Evolutionary conservation across 2,797 vertebrate genomes (phyloP).

Genomic region (Emydoidea blandingii): DNA sequence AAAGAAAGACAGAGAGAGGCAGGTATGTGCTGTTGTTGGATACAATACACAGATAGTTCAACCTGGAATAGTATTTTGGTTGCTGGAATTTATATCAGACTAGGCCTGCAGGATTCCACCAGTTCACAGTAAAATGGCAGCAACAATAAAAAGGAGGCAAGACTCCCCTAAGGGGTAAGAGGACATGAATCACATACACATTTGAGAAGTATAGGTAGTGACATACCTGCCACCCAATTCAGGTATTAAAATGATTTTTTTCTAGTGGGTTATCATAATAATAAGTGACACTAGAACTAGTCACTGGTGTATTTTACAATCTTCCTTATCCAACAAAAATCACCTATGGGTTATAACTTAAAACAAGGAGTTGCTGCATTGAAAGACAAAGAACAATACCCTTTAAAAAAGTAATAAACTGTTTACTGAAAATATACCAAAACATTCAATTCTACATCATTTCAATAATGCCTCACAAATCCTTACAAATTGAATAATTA

Average conservation of each 20-base stretch:
- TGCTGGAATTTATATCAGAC: slow-evolving; percentile 18
- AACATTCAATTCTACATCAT: background rate
- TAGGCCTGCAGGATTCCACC: background rate
- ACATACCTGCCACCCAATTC: background rate
- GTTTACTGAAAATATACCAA: background rate
- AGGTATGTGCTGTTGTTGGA: background rate
- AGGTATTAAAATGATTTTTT: slow-evolving; percentile 24
- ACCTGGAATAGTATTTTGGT: slow-evolving; percentile 1
- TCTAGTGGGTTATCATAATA: slow-evolving; percentile 1
- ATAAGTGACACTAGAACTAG: background rate
- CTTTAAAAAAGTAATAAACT: background rate
- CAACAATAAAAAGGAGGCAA: background rate
- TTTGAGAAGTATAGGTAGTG: slow-evolving; percentile 9
- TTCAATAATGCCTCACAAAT: background rate
- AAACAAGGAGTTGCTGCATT: background rate
- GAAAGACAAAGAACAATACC: background rate
- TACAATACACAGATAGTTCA: slow-evolving; percentile 23
- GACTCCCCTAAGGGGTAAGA: background rate
- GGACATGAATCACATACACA: background rate
- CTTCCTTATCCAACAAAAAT: background rate
- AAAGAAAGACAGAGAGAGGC: background rate
- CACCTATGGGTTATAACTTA: rapidly evolving
- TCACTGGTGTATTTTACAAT: background rate
- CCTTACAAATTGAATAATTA: background rate
- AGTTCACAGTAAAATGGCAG: slow-evolving; percentile 19